Evolutionary conservation across 2,113 vertebrate species (phyloP).

Genomic region (Passer domesticus): DNA sequence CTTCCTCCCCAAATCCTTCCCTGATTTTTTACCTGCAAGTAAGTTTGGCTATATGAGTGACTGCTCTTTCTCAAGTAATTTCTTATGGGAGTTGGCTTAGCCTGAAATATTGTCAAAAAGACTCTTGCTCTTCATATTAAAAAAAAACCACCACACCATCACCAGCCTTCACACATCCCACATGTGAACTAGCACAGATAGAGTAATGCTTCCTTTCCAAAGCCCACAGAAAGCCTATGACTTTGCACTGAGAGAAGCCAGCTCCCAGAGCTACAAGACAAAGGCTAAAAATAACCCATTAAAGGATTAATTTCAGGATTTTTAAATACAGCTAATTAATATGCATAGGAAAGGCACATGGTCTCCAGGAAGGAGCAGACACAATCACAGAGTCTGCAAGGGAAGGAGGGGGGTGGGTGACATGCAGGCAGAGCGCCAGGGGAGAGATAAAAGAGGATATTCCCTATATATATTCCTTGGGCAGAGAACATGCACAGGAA

Average conservation of each 20-base stretch:
- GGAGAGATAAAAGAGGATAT: background rate
- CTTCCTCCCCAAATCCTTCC: background rate
- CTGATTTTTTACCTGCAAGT: background rate
- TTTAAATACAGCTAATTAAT: slow-evolving; percentile 29
- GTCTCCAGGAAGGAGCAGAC: background rate
- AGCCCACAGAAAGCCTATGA: background rate
- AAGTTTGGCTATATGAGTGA: background rate
- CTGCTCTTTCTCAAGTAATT: background rate
- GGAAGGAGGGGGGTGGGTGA: background rate
- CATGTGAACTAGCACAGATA: background rate
- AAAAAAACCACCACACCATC: background rate
- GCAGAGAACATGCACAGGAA: background rate
- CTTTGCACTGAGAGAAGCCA: background rate
- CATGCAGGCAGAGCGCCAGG: background rate
- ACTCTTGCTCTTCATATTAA: background rate
- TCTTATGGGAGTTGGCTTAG: background rate
- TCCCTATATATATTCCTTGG: background rate
- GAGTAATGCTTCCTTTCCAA: background rate
- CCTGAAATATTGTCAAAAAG: background rate
- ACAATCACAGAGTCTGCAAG: background rate
- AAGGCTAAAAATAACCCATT: slow-evolving; percentile 47
- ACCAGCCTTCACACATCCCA: background rate
- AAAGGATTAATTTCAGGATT: slow-evolving; percentile 37
- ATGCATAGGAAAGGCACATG: background rate
- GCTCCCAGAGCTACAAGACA: background rate